Percentiles rank a stretch among this genome's conserved stretches.
Evolutionary conservation across 1,140 invertebrate species (phyloP).

Genomic region (Zelostemma sp.): DNA sequence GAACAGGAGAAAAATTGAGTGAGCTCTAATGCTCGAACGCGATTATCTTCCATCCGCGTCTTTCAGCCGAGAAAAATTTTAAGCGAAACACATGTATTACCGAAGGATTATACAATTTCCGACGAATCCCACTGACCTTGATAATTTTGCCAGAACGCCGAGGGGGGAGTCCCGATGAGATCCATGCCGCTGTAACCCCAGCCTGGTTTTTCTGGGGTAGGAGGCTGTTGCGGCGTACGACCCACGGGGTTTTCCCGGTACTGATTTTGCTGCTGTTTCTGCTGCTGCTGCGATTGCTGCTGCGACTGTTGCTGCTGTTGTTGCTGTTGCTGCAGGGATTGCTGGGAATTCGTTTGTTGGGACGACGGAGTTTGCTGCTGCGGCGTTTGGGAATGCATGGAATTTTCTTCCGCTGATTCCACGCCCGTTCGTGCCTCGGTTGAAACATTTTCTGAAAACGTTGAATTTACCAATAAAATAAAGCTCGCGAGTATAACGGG

Average conservation of each 20-base stretch:
- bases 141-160: slow-evolving; percentile 90
- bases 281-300: slow-evolving; percentile 55
- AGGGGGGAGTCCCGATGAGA: slow-evolving; percentile 81
- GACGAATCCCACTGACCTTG: slow-evolving; percentile 75
- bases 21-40: slow-evolving; percentile 65
- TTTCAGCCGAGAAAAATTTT: slow-evolving; percentile 6
- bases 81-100: too few species aligned
- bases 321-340: slow-evolving; percentile 58
- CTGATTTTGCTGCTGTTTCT: slow-evolving; percentile 58
- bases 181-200: slow-evolving; percentile 83
- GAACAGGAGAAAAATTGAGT: slow-evolving; percentile 68
- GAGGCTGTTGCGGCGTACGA: slow-evolving; percentile 67
- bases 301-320: slow-evolving; percentile 60
- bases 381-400: slow-evolving; percentile 69
- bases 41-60: slow-evolving; percentile 57
- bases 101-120: slow-evolving; percentile 1
- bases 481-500: too few species aligned
- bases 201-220: slow-evolving; percentile 69
- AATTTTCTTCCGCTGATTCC: slow-evolving; percentile 67
- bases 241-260: slow-evolving; percentile 62
- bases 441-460: slow-evolving; percentile 60
- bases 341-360: slow-evolving; percentile 54
- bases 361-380: slow-evolving; percentile 45
- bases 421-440: slow-evolving; percentile 63
- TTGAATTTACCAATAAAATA: slow-evolving; percentile 10